phyloP scores from a whole-genome alignment of 1,140 invertebrate species.

The Trichogramma pretiosum region DNA sequence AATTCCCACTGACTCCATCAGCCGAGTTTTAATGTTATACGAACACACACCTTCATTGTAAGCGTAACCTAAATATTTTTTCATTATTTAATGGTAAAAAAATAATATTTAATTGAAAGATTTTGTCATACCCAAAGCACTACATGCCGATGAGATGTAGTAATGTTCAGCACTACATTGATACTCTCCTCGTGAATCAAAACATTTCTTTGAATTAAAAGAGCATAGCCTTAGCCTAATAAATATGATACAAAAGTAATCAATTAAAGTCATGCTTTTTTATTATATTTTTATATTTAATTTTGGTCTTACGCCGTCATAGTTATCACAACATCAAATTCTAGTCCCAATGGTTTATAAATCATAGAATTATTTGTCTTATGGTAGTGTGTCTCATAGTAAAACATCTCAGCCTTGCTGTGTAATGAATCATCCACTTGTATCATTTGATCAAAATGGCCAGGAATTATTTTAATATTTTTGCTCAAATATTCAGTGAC shows the following conservation, averaged over 20 bases:
- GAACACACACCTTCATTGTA: background rate
- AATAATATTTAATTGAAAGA: background rate
- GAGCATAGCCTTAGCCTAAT: no score
- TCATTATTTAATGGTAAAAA: no score
- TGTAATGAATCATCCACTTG: background rate
- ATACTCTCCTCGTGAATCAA: background rate
- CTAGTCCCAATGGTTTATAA: background rate
- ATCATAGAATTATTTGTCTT: background rate
- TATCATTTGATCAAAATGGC: background rate
- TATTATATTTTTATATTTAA: no score
- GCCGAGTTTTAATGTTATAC: background rate
- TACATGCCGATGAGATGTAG: background rate
- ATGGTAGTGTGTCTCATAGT: background rate
- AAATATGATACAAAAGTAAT: no score
- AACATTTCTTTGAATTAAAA: background rate
- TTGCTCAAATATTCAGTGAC: background rate
- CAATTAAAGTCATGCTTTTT: no score
- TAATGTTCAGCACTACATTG: background rate
- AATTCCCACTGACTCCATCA: background rate
- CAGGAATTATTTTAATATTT: background rate
- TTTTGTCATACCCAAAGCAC: background rate
- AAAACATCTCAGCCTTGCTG: background rate
- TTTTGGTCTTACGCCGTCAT: conserved; percentile 9
- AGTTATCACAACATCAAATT: conserved; percentile 9
- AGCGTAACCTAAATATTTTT: background rate